These are phyloP conservation scores for Thalassoma bifasciatum DNA, from an alignment of 2,113 vertebrate genomes.

Conservation along the genomic window DNA sequence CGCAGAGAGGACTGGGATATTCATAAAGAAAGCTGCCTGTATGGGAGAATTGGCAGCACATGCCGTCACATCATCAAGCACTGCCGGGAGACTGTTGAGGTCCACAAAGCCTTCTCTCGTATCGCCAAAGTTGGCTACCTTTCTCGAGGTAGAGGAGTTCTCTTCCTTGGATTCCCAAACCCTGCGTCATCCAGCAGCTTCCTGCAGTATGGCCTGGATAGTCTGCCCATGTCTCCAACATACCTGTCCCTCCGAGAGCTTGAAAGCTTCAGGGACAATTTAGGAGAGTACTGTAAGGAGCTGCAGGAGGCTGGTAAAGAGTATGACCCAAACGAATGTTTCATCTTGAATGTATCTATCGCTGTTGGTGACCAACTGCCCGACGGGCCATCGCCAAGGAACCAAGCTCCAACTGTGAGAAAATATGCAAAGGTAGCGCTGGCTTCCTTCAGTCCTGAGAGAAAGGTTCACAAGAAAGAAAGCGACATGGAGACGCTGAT, in stretches of 20 bases:
- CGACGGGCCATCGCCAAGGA: slow-evolving; percentile 86
- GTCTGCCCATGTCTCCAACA: slow-evolving; percentile 93
- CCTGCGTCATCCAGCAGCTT: slow-evolving; percentile 92
- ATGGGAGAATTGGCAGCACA: slow-evolving; percentile 91
- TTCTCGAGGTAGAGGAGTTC: slow-evolving; percentile 93
- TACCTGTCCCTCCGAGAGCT: slow-evolving; percentile 96
- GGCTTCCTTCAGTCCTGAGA: slow-evolving; percentile 93
- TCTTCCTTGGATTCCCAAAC: slow-evolving; percentile 96
- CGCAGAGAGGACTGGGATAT: slow-evolving; percentile 96
- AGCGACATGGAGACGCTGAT: slow-evolving; percentile 97
- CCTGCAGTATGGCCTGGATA: slow-evolving; percentile 93
- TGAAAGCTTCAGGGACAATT: slow-evolving; percentile 91
- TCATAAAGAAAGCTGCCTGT: slow-evolving; percentile 95
- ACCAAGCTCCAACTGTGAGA: slow-evolving; percentile 91
- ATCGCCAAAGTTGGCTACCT: slow-evolving; percentile 97
- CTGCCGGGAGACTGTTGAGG: slow-evolving; percentile 91
- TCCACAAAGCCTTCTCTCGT: slow-evolving; percentile 97
- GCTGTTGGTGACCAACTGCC: slow-evolving; percentile 91
- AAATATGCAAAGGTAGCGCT: slow-evolving; percentile 98
- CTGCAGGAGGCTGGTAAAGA: slow-evolving; percentile 92
- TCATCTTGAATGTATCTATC: slow-evolving; percentile 97
- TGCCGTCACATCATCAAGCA: slow-evolving; percentile 95
- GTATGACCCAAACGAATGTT: slow-evolving; percentile 97
- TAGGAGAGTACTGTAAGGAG: slow-evolving; percentile 94
- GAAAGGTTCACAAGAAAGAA: slow-evolving; percentile 89